phyloP scores from a whole-genome alignment of 1,140 invertebrate genomes.

The Zaprionus vittiger region DNA sequence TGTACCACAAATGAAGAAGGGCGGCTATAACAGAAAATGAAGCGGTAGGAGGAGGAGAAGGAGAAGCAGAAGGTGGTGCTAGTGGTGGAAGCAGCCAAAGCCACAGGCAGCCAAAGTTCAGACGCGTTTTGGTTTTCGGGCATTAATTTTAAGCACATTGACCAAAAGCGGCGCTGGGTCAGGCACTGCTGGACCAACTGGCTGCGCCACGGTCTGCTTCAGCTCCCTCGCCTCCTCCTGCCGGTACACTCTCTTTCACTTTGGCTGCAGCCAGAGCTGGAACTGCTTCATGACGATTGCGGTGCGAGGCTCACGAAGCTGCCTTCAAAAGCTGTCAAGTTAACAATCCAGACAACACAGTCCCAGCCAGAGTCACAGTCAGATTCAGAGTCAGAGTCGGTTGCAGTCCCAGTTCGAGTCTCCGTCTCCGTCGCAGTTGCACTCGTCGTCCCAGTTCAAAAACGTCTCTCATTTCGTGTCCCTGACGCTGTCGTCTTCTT shows the following conservation, averaged over 20 bases:
- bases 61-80: conserved; percentile 4
- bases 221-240: not conserved
- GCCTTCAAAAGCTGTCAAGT: conserved; percentile 83
- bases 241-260: conserved; percentile 12
- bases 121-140: conserved; percentile 62
- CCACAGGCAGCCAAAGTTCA: conserved; percentile 56
- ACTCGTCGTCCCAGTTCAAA: conserved; percentile 22
- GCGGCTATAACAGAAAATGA: not conserved
- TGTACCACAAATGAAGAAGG: conserved; percentile 20
- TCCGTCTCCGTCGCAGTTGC: conserved; percentile 21
- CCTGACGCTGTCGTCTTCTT: conserved; percentile 51
- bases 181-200: conserved; percentile 35
- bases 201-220: not conserved
- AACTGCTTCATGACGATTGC: conserved; percentile 61
- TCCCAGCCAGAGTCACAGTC: conserved; percentile 33
- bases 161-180: conserved; percentile 77
- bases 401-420: conserved; percentile 20
- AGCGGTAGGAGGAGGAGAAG: conserved; percentile 10
- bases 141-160: conserved; percentile 79
- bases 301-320: conserved; percentile 73
- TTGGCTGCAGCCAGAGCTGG: not conserved
- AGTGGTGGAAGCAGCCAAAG: conserved; percentile 38
- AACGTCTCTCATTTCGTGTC: conserved; percentile 50
- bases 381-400: conserved; percentile 22
- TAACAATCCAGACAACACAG: conserved; percentile 80